Conservation (phyloP, 2,113 vertebrate species). For the Urocitellus parryii region DNA sequence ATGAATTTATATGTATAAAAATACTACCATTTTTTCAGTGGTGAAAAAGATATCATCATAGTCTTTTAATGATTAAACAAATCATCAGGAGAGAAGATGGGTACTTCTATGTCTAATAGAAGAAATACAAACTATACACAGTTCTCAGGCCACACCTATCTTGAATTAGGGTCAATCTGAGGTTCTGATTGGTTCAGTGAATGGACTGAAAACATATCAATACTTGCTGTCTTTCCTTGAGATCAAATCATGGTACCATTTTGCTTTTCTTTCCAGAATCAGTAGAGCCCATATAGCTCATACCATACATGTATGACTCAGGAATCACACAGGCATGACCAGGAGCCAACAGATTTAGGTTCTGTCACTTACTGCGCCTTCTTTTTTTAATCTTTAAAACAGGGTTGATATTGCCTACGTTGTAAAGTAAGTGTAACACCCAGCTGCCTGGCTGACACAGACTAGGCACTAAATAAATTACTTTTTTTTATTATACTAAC, state of each 20-base stretch:
- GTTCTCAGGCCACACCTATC: neutral
- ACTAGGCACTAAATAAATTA: neutral
- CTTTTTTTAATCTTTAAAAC: slow-evolving; percentile 32
- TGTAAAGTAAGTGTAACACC: neutral
- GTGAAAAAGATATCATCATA: slow-evolving; percentile 12
- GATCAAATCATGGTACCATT: neutral
- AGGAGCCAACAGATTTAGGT: neutral
- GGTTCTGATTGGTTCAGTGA: neutral
- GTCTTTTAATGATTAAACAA: slow-evolving; percentile 10
- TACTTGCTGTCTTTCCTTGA: neutral
- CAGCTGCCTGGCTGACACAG: neutral
- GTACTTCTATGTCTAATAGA: neutral
- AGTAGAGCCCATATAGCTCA: neutral
- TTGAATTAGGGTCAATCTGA: neutral
- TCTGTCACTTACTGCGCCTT: neutral
- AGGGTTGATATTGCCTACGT: neutral
- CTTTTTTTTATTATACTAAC: slow-evolving; percentile 20
- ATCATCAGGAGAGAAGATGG: neutral
- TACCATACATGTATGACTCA: neutral
- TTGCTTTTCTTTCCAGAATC: slow-evolving; percentile 21
- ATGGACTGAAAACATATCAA: neutral
- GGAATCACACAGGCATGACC: neutral
- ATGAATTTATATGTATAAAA: too few species aligned
- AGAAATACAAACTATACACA: neutral
- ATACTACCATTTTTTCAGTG: neutral